Conservation (phyloP, 1,140 invertebrate genomes). For the Drosophila ercepeae region DNA sequence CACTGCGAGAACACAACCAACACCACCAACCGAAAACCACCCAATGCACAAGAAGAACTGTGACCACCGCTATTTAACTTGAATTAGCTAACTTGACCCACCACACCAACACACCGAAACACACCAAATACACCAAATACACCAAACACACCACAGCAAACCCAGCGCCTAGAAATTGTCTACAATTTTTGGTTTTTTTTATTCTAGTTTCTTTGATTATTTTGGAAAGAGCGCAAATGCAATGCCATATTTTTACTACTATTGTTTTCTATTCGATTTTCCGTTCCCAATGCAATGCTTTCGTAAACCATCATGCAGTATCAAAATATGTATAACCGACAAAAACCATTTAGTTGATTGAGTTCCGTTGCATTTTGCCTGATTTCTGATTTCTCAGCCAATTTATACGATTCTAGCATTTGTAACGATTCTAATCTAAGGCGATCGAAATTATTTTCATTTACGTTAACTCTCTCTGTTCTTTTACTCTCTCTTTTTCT, state of each 20-base stretch:
- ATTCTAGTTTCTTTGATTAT: conserved; percentile 3
- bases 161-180: conserved; percentile 37
- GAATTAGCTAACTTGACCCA: conserved; percentile 48
- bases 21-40: conserved; percentile 43
- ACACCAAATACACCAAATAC: conserved; percentile 24
- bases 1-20: conserved; percentile 26
- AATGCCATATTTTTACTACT: conserved; percentile 23
- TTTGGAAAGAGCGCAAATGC: background rate
- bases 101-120: conserved; percentile 21
- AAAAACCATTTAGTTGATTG: conserved; percentile 52
- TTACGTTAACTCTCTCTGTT: conserved; percentile 59
- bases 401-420: conserved; percentile 44
- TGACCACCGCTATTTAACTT: conserved; percentile 71
- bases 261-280: conserved; percentile 17
- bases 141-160: conserved; percentile 21
- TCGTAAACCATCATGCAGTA: conserved; percentile 45
- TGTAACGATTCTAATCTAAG: conserved; percentile 39
- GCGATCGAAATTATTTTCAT: conserved; percentile 43
- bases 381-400: conserved; percentile 62
- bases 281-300: conserved; percentile 36
- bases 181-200: conserved; percentile 23
- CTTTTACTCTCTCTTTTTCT: conserved; percentile 55
- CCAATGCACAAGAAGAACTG: conserved; percentile 62
- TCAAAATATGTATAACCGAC: conserved; percentile 45
- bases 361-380: conserved; percentile 72